phyloP scores from a whole-genome alignment of 2,888 invertebrate genomes.

The Torymus aiolomorphi region DNA sequence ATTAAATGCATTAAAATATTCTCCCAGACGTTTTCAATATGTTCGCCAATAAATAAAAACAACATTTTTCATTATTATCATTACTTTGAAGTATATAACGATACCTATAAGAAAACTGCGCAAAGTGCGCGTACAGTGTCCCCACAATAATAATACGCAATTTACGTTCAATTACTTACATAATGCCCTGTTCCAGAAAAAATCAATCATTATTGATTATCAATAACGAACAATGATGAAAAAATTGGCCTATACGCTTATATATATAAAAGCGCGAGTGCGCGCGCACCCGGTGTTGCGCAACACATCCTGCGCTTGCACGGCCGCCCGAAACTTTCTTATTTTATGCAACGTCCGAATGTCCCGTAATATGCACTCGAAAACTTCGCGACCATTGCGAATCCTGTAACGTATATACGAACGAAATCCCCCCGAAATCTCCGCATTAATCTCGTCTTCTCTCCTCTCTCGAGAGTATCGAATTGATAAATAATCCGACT shows the following conservation, averaged over 20 bases:
- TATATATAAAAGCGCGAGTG: no score
- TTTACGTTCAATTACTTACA: slow-evolving; percentile 30
- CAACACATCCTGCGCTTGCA: not conserved
- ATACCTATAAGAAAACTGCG: not conserved
- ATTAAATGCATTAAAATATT: no score
- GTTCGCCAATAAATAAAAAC: slow-evolving; percentile 20
- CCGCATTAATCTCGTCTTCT: slow-evolving; percentile 17
- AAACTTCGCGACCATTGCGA: no score
- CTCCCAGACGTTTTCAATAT: not conserved
- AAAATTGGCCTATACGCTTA: not conserved
- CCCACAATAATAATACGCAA: slow-evolving; percentile 29
- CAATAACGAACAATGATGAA: slow-evolving; percentile 34
- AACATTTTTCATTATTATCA: slow-evolving; percentile 9
- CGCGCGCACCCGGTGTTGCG: not conserved
- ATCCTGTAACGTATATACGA: not conserved
- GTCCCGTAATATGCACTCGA: no score
- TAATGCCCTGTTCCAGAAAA: slow-evolving; percentile 9
- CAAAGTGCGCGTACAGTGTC: not conserved
- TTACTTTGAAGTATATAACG: slow-evolving; percentile 25
- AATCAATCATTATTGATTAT: slow-evolving; percentile 41
- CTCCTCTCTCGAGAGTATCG: not conserved
- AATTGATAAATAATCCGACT: slow-evolving; percentile 33
- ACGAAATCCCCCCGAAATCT: not conserved
- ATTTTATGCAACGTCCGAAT: slow-evolving; percentile 34
- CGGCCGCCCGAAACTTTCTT: slow-evolving; percentile 7